Evolutionary conservation across 2,888 invertebrate species (phyloP).

Genomic region (Phania funesta): DNA sequence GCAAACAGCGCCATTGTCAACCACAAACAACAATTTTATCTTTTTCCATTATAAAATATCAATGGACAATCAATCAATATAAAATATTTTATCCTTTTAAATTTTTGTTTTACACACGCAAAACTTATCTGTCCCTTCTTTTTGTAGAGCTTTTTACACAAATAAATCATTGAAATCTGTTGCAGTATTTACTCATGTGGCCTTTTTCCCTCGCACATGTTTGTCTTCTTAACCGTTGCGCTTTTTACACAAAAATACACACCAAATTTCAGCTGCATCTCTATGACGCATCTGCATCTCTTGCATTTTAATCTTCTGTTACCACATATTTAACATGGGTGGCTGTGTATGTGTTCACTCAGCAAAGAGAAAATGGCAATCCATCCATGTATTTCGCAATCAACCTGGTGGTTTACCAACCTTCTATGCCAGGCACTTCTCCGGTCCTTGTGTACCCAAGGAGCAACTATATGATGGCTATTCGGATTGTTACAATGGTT

Average conservation of each 20-base stretch:
- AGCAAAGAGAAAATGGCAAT: conserved; percentile 94
- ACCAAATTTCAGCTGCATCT: too few relatives aligned
- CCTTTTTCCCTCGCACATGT: conserved; percentile 9
- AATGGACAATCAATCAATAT: conserved; percentile 42
- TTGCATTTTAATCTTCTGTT: background rate
- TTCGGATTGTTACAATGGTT: conserved; percentile 91
- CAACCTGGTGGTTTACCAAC: conserved; percentile 82
- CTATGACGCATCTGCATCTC: background rate
- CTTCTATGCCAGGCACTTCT: conserved; percentile 81
- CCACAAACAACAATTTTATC: conserved; percentile 31
- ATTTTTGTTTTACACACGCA: too few relatives aligned
- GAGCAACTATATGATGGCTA: conserved; percentile 95
- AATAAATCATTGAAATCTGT: conserved; percentile 37
- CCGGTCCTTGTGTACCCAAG: conserved; percentile 92
- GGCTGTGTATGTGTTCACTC: background rate
- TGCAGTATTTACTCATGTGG: conserved; percentile 45
- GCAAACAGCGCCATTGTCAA: conserved; percentile 23
- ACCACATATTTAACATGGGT: background rate
- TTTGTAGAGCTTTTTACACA: background rate
- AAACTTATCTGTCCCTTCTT: too few relatives aligned
- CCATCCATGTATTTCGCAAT: conserved; percentile 94
- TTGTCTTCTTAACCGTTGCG: conserved; percentile 15
- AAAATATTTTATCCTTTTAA: conserved; percentile 53
- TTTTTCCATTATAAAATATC: conserved; percentile 20
- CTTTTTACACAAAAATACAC: too few relatives aligned